Conservation (phyloP, 1,140 invertebrate genomes). For the Akabosia matsudoensis region DNA sequence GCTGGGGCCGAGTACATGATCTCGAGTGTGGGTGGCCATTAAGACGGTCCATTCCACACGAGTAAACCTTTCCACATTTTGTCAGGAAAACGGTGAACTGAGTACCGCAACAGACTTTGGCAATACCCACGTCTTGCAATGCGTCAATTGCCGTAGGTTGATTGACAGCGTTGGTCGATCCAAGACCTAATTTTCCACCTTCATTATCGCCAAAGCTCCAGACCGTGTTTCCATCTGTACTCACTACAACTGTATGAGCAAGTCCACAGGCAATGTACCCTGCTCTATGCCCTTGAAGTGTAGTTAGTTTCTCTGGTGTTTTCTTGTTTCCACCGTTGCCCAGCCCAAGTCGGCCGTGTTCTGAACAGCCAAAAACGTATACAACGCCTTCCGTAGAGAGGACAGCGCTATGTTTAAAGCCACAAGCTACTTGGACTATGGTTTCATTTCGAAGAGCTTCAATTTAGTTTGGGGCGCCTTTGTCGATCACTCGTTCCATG, state of each 20-base stretch:
- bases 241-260: constrained; percentile 60
- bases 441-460: constrained; percentile 64
- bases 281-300: constrained; percentile 55
- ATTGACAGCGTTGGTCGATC: constrained; percentile 23
- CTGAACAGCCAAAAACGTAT: constrained; percentile 56
- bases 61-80: constrained; percentile 60
- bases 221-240: constrained; percentile 58
- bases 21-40: constrained; percentile 59
- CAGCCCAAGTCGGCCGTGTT: constrained; percentile 64
- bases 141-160: constrained; percentile 56
- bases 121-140: constrained; percentile 58
- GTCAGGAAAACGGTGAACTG: constrained; percentile 66
- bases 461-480: constrained; percentile 62
- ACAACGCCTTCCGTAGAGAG: constrained; percentile 64
- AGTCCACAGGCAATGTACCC: constrained; percentile 51
- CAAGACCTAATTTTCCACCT: constrained; percentile 57
- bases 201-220: constrained; percentile 69
- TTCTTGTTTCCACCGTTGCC: constrained; percentile 63
- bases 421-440: constrained; percentile 63
- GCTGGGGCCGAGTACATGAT: constrained; percentile 38
- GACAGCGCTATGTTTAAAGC: constrained; percentile 67
- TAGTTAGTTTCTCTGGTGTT: constrained; percentile 59
- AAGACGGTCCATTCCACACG: constrained; percentile 62
- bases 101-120: constrained; percentile 63
- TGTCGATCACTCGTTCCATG: constrained; percentile 67